These are phyloP conservation scores for Holcopasites calliopsidis DNA, from an alignment of 1,140 invertebrate species.

Conservation along the genomic window DNA sequence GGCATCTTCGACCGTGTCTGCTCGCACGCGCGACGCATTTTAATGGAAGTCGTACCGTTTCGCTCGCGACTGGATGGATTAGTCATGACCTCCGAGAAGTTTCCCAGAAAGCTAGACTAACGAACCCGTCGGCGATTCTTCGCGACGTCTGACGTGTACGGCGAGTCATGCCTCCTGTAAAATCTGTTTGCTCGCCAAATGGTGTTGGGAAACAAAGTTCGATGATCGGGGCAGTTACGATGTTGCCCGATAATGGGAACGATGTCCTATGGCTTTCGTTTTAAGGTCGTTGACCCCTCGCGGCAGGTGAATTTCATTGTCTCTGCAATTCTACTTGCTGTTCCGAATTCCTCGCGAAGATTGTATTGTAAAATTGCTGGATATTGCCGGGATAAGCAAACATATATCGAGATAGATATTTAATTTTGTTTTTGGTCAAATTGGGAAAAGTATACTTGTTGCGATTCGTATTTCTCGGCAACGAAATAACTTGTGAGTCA, in stretches of 20 bases:
- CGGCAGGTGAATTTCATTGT: neutral
- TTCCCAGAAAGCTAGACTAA: slow-evolving; percentile 57
- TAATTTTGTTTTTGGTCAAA: too few relatives aligned
- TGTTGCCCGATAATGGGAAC: neutral
- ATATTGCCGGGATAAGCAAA: too few relatives aligned
- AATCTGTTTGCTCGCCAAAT: neutral
- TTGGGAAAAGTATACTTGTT: too few relatives aligned
- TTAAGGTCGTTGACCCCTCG: neutral
- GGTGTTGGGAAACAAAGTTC: neutral
- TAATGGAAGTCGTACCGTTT: slow-evolving; percentile 49
- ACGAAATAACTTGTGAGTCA: too few relatives aligned
- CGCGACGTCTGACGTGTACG: slow-evolving; percentile 16
- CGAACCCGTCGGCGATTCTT: slow-evolving; percentile 32
- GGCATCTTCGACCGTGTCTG: slow-evolving; percentile 10
- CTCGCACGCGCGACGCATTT: slow-evolving; percentile 38
- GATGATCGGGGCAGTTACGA: neutral
- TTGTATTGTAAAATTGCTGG: too few relatives aligned
- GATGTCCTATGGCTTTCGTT: neutral
- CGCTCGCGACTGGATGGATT: slow-evolving; percentile 39
- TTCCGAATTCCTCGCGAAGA: too few relatives aligned
- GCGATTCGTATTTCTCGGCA: too few relatives aligned
- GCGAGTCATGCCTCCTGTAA: slow-evolving; percentile 3
- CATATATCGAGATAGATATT: too few relatives aligned
- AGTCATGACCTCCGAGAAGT: slow-evolving; percentile 58
- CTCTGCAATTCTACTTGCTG: too few relatives aligned